Conservation (phyloP, 2,888 invertebrate genomes). For the Phalera bucephala region DNA sequence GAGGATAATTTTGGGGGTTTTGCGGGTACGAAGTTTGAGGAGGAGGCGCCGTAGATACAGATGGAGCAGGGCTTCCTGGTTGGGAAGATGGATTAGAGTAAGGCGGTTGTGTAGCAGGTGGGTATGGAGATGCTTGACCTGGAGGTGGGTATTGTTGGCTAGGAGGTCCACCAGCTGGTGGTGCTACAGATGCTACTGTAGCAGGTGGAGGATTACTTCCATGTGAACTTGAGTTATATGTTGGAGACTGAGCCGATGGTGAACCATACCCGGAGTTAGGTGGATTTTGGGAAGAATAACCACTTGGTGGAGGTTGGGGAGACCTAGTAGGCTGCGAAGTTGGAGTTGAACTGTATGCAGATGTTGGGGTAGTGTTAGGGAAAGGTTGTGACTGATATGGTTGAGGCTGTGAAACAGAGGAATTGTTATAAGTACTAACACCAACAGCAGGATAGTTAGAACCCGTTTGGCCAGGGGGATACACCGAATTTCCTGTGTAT, state of each 20-base stretch:
- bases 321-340: conserved; percentile 79
- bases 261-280: conserved; percentile 84
- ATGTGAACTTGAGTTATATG: conserved; percentile 84
- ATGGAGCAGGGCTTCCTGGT: conserved; percentile 77
- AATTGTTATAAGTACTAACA: conserved; percentile 70
- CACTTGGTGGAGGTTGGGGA: conserved; percentile 81
- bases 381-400: conserved; percentile 78
- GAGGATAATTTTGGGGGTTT: conserved; percentile 75
- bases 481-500: conserved; percentile 73
- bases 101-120: conserved; percentile 83
- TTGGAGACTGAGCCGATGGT: conserved; percentile 85
- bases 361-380: conserved; percentile 75
- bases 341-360: conserved; percentile 79
- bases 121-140: conserved; percentile 85
- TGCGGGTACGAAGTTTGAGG: conserved; percentile 82
- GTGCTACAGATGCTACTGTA: conserved; percentile 74
- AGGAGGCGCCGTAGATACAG: conserved; percentile 81
- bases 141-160: conserved; percentile 85
- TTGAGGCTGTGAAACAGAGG: conserved; percentile 73
- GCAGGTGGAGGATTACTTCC: conserved; percentile 75
- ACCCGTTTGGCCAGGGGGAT: conserved; percentile 71
- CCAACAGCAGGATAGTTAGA: conserved; percentile 76
- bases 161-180: conserved; percentile 79
- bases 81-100: conserved; percentile 81
- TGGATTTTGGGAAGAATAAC: conserved; percentile 83